Conservation (phyloP, 1,140 invertebrate species). For the Penaeus vannamei region DNA sequence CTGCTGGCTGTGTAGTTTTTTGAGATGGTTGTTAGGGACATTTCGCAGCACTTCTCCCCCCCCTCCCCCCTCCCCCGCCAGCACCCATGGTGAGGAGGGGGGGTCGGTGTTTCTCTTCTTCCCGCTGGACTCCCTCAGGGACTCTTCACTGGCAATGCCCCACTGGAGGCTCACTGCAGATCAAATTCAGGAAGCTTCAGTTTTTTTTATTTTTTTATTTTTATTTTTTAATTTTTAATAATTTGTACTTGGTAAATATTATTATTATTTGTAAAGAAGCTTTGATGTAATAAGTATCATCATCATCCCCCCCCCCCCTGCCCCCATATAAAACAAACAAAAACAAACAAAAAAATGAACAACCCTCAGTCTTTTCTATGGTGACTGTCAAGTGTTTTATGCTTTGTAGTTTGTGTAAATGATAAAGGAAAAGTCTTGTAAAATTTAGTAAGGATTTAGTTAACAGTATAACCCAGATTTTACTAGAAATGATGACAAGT, state of each 20-base stretch:
- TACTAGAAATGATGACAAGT: conserved; percentile 41
- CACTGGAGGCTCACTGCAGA: neutral
- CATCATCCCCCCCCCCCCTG: neutral
- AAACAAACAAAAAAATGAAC: no score
- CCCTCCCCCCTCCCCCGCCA: conserved; percentile 17
- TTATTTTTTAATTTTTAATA: neutral
- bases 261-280: neutral
- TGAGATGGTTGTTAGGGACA: no score
- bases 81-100: neutral
- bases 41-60: no score
- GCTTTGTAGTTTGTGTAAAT: conserved; percentile 23
- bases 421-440: neutral
- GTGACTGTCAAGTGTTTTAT: conserved; percentile 7
- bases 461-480: conserved; percentile 12
- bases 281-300: conserved; percentile 1
- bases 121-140: conserved; percentile 48
- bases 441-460: conserved; percentile 6
- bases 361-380: no score
- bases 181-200: conserved; percentile 27
- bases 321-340: no score
- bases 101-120: conserved; percentile 47
- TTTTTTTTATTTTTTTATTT: conserved; percentile 9
- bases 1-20: no score
- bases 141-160: conserved; percentile 14
- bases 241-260: neutral